A percentile compares a stretch with the other conserved stretches of the same genome.
Conservation (phyloP, 2,113 vertebrate genomes). For the Cyphomyrus plagiostoma region DNA sequence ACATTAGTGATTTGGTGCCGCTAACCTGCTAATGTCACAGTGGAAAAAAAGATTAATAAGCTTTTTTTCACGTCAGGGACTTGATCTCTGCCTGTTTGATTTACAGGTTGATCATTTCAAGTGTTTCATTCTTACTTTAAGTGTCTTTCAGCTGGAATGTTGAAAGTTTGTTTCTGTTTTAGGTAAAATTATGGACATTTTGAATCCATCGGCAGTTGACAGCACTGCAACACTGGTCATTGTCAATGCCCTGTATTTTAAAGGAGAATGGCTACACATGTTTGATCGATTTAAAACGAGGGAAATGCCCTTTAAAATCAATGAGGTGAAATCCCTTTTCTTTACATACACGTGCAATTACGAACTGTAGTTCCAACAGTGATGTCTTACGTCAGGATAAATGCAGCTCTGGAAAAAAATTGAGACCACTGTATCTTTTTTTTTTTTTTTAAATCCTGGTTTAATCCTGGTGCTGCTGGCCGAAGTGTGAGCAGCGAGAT, state of each 20-base stretch:
- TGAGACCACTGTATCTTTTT: not conserved
- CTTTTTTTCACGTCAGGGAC: not conserved
- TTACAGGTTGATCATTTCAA: not conserved
- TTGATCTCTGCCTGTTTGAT: not conserved
- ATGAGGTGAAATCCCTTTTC: constrained; percentile 53
- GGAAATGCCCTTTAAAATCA: constrained; percentile 67
- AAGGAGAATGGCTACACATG: constrained; percentile 72
- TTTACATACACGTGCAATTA: not conserved
- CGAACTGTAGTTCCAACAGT: not conserved
- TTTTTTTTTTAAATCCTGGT: too few relatives aligned
- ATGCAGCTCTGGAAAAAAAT: not conserved
- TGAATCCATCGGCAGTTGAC: constrained; percentile 60
- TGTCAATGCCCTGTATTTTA: constrained; percentile 91
- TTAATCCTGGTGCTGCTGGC: not conserved
- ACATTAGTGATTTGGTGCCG: not conserved
- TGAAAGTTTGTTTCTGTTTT: constrained; percentile 14
- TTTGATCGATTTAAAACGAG: constrained; percentile 62
- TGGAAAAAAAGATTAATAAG: not conserved
- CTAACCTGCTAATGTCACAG: not conserved
- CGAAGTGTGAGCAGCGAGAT: too few relatives aligned
- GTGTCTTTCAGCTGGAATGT: not conserved
- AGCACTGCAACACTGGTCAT: constrained; percentile 65
- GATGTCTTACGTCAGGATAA: not conserved
- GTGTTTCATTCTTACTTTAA: not conserved
- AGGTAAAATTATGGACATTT: constrained; percentile 83